These are phyloP conservation scores for Drosophila carrolli DNA, from an alignment of 1,140 invertebrate species.

Conservation along the genomic window DNA sequence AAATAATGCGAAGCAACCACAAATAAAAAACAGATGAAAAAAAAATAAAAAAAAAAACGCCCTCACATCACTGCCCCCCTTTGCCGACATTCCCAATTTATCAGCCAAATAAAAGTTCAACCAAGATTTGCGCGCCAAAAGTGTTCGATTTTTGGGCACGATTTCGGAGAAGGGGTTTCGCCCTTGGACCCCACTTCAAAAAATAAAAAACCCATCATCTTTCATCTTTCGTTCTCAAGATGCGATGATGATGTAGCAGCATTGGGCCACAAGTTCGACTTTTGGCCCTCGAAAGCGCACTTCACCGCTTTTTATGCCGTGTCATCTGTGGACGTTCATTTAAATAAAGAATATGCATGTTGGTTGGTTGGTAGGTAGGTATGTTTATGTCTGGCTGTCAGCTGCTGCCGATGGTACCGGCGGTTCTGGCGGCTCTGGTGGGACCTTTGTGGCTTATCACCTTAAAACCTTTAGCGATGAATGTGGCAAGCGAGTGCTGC, in stretches of 20 bases:
- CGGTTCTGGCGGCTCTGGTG: slow-evolving; percentile 18
- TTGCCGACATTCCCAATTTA: slow-evolving; percentile 8
- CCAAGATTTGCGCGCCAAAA: slow-evolving; percentile 61
- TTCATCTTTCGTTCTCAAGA: slow-evolving; percentile 18
- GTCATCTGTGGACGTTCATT: slow-evolving; percentile 43
- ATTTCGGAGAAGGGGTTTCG: slow-evolving; percentile 28
- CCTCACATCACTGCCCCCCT: neutral
- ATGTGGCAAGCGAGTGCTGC: slow-evolving; percentile 27
- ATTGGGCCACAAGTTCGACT: slow-evolving; percentile 41
- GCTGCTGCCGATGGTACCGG: slow-evolving; percentile 33
- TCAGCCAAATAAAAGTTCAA: slow-evolving; percentile 35
- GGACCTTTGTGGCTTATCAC: slow-evolving; percentile 51
- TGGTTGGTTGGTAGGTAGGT: slow-evolving; percentile 12
- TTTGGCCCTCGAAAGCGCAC: slow-evolving; percentile 38
- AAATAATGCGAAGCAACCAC: slow-evolving; percentile 46
- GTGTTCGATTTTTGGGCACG: slow-evolving; percentile 29
- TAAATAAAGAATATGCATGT: slow-evolving; percentile 46
- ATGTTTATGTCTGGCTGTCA: slow-evolving; percentile 50
- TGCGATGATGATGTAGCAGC: slow-evolving; percentile 44
- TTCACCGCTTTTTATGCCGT: slow-evolving; percentile 43
- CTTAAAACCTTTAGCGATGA: slow-evolving; percentile 50
- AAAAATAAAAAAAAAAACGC: slow-evolving; percentile 3
- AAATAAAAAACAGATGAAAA: slow-evolving; percentile 24
- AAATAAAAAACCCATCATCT: slow-evolving; percentile 17
- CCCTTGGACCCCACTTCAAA: slow-evolving; percentile 43